Percentiles rank a stretch among this genome's conserved stretches.
Conservation (phyloP, 2,888 invertebrate genomes). For the Mythimna pallens region DNA sequence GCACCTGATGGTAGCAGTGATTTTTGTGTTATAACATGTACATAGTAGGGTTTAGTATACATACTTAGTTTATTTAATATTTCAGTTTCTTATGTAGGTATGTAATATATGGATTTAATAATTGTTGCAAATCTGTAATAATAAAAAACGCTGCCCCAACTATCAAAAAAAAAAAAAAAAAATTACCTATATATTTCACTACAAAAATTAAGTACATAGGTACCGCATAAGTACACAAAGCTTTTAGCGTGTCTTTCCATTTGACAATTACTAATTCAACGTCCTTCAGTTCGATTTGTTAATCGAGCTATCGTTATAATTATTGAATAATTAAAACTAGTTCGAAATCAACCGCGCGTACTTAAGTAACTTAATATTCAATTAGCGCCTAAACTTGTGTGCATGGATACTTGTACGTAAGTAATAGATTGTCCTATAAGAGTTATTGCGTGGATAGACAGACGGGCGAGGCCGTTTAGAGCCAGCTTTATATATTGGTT, state of each 20-base stretch:
- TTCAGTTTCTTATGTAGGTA: too few species aligned
- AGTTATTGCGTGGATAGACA: constrained; percentile 55
- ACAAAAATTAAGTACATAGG: not conserved
- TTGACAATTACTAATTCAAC: constrained; percentile 44
- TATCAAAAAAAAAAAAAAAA: too few species aligned
- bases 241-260: constrained; percentile 34
- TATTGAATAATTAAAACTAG: constrained; percentile 81
- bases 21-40: too few species aligned
- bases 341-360: constrained; percentile 79
- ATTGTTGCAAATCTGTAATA: too few species aligned
- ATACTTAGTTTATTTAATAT: too few species aligned
- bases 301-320: constrained; percentile 76
- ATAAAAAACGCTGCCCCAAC: too few species aligned
- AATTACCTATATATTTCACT: constrained; percentile 16
- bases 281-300: constrained; percentile 71
- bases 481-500: constrained; percentile 2
- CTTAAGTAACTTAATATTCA: constrained; percentile 82
- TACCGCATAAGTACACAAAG: constrained; percentile 32
- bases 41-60: too few species aligned
- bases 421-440: constrained; percentile 67
- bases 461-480: constrained; percentile 65
- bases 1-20: too few species aligned
- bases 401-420: constrained; percentile 18
- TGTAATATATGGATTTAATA: too few species aligned
- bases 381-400: constrained; percentile 74